phyloP scores from a whole-genome alignment of 2,888 invertebrate species.

The Lasioglossum pauxillum region DNA sequence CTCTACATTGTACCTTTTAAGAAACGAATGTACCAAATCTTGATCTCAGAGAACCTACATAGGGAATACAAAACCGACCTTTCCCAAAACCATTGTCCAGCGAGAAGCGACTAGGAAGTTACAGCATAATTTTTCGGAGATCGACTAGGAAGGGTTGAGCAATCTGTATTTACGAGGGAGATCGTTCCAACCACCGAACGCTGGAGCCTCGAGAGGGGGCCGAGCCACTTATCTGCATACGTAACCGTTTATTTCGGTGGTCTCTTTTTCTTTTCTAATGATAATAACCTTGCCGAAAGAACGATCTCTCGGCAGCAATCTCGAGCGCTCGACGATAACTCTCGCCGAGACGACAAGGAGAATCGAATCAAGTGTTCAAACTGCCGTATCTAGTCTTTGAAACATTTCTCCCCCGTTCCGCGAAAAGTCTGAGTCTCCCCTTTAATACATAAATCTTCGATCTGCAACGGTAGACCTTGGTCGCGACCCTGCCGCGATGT shows the following conservation, averaged over 20 bases:
- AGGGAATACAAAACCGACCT: neutral
- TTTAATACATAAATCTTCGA: neutral
- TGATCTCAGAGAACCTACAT: neutral
- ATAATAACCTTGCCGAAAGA: constrained; percentile 9
- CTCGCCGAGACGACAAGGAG: neutral
- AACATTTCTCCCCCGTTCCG: neutral
- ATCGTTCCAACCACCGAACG: neutral
- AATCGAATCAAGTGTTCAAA: neutral
- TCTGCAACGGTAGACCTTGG: neutral
- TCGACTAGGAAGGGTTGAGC: neutral
- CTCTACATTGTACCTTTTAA: too few species aligned
- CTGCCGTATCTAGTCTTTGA: neutral
- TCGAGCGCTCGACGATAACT: neutral
- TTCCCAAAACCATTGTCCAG: neutral
- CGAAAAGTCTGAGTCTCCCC: neutral
- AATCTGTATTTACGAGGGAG: neutral
- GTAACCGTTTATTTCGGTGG: constrained; percentile 4
- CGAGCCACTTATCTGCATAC: constrained; percentile 8
- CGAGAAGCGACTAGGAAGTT: neutral
- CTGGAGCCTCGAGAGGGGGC: neutral
- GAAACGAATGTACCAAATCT: neutral
- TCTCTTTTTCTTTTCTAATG: neutral
- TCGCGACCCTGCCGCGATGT: neutral
- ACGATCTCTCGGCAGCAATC: neutral
- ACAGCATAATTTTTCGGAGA: neutral